A percentile compares a stretch with the other conserved stretches of the same genome.
phyloP scores from a whole-genome alignment of 2,888 invertebrate species.

The Bellardia bayeri region DNA sequence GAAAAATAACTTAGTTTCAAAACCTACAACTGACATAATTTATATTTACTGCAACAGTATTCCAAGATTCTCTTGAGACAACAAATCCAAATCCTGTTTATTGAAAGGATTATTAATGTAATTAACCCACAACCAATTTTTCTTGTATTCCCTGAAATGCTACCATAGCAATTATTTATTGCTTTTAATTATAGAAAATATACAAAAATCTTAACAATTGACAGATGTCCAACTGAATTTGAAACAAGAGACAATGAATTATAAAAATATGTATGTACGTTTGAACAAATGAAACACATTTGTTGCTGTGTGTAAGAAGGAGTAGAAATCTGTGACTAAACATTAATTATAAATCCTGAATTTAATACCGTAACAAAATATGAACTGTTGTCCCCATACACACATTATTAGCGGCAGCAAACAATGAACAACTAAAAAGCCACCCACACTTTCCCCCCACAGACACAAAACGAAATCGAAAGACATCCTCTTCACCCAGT shows the following conservation, averaged over 20 bases:
- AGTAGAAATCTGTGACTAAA: constrained; percentile 11
- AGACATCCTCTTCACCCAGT: not conserved
- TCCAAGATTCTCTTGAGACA: not conserved
- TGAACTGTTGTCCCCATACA: constrained; percentile 7
- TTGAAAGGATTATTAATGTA: not conserved
- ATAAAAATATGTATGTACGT: not conserved
- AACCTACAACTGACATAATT: not conserved
- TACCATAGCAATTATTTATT: constrained; percentile 21
- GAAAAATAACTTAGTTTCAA: too few relatives aligned
- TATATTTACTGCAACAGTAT: not conserved
- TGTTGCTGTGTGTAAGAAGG: not conserved
- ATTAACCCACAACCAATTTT: not conserved
- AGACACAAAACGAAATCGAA: not conserved
- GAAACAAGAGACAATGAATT: constrained; percentile 9
- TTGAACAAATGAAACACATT: not conserved
- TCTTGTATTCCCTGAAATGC: not conserved
- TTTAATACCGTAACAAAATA: constrained; percentile 54
- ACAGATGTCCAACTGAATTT: constrained; percentile 44
- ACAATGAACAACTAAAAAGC: not conserved
- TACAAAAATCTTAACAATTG: not conserved
- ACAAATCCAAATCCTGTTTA: not conserved
- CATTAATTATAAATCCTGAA: constrained; percentile 62
- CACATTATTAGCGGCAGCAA: not conserved
- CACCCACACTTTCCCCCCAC: not conserved
- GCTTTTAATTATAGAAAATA: constrained; percentile 23